Percentiles rank a stretch among this genome's conserved stretches.
These are phyloP conservation scores for Centropus bengalensis DNA, from an alignment of 2,113 vertebrate species.

Conservation along the genomic window DNA sequence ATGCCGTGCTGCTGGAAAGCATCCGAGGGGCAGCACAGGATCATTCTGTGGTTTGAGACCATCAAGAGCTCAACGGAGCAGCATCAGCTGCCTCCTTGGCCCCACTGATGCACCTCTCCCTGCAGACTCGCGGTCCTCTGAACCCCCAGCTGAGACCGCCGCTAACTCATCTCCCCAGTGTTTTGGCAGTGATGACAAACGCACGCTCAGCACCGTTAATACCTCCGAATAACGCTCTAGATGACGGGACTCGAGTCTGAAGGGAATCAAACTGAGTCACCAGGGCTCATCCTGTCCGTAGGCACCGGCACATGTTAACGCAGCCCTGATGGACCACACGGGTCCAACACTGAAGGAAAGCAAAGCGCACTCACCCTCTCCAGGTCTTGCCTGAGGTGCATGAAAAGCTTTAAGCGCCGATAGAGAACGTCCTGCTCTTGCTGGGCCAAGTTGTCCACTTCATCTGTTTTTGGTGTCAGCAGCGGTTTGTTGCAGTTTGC, in stretches of 20 bases:
- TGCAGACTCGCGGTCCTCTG: background rate
- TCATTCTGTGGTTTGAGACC: background rate
- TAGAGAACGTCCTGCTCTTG: slow-evolving; percentile 97
- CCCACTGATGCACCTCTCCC: background rate
- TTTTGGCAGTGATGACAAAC: background rate
- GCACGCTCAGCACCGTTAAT: background rate
- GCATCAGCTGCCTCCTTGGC: background rate
- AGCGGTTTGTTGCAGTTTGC: slow-evolving; percentile 91
- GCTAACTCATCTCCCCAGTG: background rate
- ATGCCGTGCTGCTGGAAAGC: background rate
- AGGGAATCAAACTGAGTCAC: background rate
- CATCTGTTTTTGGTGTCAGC: slow-evolving; percentile 89
- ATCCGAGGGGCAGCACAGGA: background rate
- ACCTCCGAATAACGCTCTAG: background rate
- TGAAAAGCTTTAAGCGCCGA: slow-evolving; percentile 94
- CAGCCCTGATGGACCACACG: background rate
- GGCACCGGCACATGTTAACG: background rate
- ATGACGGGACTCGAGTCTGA: background rate
- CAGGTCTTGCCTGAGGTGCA: slow-evolving; percentile 94
- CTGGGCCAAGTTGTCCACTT: slow-evolving; percentile 96
- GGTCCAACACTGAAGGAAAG: background rate
- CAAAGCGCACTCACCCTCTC: slow-evolving; percentile 87
- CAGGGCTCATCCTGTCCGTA: background rate
- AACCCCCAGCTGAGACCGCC: background rate
- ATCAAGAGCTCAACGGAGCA: background rate